Evolutionary conservation across 2,113 vertebrate genomes (phyloP).

Genomic region (Onychorhynchus coronatus): DNA sequence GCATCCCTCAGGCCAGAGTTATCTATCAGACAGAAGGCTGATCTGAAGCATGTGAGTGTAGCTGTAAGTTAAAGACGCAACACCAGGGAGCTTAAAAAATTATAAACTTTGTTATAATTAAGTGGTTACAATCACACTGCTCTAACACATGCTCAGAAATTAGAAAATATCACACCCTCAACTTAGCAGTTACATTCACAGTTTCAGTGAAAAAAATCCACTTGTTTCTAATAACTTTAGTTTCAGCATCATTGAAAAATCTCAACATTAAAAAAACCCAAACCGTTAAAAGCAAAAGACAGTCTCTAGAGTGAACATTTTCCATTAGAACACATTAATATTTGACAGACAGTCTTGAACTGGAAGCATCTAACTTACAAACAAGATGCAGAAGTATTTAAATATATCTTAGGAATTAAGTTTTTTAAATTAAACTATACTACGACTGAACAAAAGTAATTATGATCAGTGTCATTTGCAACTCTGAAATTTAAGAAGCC

Average conservation of each 20-base stretch:
- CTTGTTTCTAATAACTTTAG: constrained; percentile 16
- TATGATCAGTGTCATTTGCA: background rate
- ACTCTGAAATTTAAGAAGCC: background rate
- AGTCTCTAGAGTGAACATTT: constrained; percentile 69
- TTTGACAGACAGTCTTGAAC: constrained; percentile 71
- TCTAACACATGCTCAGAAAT: background rate
- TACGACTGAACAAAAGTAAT: background rate
- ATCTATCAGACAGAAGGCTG: background rate
- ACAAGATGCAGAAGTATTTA: constrained; percentile 48
- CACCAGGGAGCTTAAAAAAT: background rate
- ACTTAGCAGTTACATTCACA: background rate
- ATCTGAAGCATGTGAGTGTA: background rate
- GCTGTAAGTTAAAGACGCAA: background rate
- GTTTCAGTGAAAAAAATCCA: background rate
- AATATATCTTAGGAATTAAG: constrained; percentile 1
- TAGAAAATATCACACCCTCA: background rate
- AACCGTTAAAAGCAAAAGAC: constrained; percentile 59
- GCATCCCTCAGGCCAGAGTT: background rate
- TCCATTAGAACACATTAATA: constrained; percentile 79
- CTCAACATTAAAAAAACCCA: constrained; percentile 25
- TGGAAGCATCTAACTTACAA: constrained; percentile 59
- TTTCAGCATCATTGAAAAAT: constrained; percentile 24
- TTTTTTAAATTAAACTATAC: background rate
- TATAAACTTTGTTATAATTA: background rate
- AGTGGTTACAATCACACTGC: background rate